A percentile compares a stretch with the other conserved stretches of the same genome.
phyloP scores from a whole-genome alignment of 2,888 invertebrate species.

The Anagyrus pseudococci region DNA sequence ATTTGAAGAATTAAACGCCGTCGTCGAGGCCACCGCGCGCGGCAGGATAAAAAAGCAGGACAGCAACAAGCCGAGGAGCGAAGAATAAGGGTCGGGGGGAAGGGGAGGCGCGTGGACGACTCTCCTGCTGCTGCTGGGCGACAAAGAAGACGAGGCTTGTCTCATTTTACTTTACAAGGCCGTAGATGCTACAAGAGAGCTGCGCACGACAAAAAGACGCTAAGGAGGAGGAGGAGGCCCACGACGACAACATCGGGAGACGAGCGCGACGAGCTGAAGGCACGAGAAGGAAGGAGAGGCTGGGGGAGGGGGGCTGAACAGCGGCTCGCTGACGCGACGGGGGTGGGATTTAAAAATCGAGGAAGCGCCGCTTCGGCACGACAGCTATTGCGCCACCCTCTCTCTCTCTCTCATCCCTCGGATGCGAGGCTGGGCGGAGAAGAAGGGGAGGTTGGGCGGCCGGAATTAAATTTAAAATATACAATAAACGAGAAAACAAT shows the following conservation, averaged over 20 bases:
- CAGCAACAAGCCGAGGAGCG: background rate
- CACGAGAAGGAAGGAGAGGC: background rate
- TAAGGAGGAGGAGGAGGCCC: background rate
- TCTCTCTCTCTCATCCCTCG: constrained; percentile 39
- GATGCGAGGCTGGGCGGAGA: too few relatives aligned
- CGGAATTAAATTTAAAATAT: constrained; percentile 62
- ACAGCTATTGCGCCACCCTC: constrained; percentile 58
- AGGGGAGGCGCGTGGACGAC: background rate
- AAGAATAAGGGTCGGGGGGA: background rate
- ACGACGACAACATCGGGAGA: background rate
- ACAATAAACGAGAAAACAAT: constrained; percentile 61
- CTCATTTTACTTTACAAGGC: constrained; percentile 60
- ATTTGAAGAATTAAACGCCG: constrained; percentile 24
- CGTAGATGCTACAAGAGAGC: constrained; percentile 2
- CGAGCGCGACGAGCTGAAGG: background rate
- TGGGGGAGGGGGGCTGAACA: background rate
- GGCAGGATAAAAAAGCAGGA: background rate
- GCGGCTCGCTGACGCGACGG: constrained; percentile 26
- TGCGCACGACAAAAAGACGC: background rate
- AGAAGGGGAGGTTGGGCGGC: too few relatives aligned
- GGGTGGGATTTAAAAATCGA: constrained; percentile 60
- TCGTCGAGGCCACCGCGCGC: background rate
- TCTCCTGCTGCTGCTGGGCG: constrained; percentile 1
- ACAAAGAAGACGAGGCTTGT: constrained; percentile 47
- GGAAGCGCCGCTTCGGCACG: constrained; percentile 50